phyloP scores from a whole-genome alignment of 2,888 invertebrate genomes.

The Caenorhabditis panamensis region DNA sequence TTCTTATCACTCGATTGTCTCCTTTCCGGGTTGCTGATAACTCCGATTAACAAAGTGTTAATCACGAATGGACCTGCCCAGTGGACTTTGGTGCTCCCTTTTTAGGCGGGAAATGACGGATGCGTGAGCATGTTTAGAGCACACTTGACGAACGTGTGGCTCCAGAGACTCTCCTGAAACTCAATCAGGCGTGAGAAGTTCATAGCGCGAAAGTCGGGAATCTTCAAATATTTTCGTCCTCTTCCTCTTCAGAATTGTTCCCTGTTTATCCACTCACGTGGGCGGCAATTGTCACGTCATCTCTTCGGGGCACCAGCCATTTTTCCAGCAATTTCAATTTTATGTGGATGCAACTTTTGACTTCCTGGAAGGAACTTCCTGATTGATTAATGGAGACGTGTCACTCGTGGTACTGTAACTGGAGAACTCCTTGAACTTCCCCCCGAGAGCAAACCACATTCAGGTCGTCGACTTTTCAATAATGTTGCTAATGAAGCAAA shows the following conservation, averaged over 20 bases:
- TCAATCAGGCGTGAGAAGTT: slow-evolving; percentile 51
- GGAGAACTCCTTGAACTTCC: not conserved
- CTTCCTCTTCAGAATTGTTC: not conserved
- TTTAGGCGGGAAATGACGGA: not conserved
- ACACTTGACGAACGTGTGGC: slow-evolving; percentile 20
- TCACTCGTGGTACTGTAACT: no score
- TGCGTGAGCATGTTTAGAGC: slow-evolving; percentile 2
- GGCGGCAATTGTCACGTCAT: slow-evolving; percentile 23
- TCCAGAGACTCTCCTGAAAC: slow-evolving; percentile 14
- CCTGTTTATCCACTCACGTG: slow-evolving; percentile 3
- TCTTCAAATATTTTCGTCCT: not conserved
- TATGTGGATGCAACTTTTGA: not conserved
- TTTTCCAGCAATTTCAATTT: slow-evolving; percentile 1
- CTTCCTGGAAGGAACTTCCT: not conserved
- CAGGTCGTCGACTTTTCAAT: not conserved
- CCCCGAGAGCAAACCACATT: not conserved
- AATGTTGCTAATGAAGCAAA: not conserved
- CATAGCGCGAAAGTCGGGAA: slow-evolving; percentile 39
- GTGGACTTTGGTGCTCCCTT: slow-evolving; percentile 39
- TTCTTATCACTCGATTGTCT: slow-evolving; percentile 17
- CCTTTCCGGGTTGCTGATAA: slow-evolving; percentile 11
- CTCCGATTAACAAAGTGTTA: slow-evolving; percentile 11
- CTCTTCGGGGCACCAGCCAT: not conserved
- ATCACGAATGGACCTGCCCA: slow-evolving; percentile 31
- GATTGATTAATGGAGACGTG: not conserved